Percentiles rank a stretch among this genome's conserved stretches.
Conservation (phyloP, 2,797 vertebrate genomes). For the Onychomys leucogaster region DNA sequence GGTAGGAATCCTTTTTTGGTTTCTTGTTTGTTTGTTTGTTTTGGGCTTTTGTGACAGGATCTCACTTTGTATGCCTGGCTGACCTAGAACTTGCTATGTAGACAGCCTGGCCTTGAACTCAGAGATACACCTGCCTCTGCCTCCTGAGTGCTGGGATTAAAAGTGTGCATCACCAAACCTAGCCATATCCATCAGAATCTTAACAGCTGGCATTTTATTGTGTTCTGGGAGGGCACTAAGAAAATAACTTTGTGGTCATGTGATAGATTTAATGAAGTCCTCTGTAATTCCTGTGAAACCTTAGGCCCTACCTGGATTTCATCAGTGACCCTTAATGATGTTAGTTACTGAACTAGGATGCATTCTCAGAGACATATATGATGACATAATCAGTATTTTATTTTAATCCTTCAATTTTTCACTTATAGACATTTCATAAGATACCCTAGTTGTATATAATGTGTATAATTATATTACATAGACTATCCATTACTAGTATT, state of each 20-base stretch:
- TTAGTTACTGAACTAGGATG: background rate
- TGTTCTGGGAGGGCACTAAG: conserved; percentile 51
- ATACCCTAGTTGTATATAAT: conserved; percentile 1
- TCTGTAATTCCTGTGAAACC: background rate
- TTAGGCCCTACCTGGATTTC: conserved; percentile 28
- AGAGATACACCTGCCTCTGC: background rate
- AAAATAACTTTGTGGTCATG: conserved; percentile 30
- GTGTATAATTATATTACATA: background rate
- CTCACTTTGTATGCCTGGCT: background rate
- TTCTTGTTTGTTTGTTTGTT: background rate
- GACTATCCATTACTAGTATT: background rate
- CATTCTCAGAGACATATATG: background rate
- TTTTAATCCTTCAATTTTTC: conserved; percentile 49
- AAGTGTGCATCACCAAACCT: background rate
- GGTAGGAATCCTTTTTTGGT: background rate
- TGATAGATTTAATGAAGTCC: conserved; percentile 20
- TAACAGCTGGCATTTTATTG: conserved; percentile 51
- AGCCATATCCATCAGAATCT: conserved; percentile 5
- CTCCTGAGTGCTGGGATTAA: background rate
- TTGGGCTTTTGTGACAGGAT: background rate
- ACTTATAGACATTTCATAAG: conserved; percentile 27
- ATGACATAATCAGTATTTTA: conserved; percentile 38
- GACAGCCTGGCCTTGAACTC: background rate
- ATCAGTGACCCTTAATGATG: conserved; percentile 2
- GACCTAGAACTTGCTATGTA: background rate